Evolutionary conservation across 2,888 invertebrate species (phyloP).

Genomic region (Leuctra nigra): DNA sequence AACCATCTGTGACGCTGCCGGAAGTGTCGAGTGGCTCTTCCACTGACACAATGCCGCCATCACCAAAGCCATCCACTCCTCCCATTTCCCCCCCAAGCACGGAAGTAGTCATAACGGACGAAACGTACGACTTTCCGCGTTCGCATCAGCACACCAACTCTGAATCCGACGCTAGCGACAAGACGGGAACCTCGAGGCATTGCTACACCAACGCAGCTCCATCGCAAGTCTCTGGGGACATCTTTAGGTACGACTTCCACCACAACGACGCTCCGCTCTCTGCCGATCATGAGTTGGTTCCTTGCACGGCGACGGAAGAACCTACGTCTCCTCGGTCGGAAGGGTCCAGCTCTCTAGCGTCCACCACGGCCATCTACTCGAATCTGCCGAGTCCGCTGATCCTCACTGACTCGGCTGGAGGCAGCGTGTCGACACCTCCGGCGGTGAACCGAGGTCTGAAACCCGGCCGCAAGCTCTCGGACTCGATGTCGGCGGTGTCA

Average conservation of each 20-base stretch:
- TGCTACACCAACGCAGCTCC: slow-evolving; percentile 58
- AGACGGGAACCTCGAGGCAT: slow-evolving; percentile 40
- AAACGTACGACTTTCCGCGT: slow-evolving; percentile 58
- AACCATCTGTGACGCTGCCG: slow-evolving; percentile 1
- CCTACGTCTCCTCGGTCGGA: slow-evolving; percentile 47
- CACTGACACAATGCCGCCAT: slow-evolving; percentile 7
- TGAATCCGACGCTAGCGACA: slow-evolving; percentile 28
- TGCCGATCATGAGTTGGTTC: slow-evolving; percentile 26
- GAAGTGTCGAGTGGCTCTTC: slow-evolving; percentile 38
- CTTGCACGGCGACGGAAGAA: slow-evolving; percentile 37
- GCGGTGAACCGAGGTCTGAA: slow-evolving; percentile 76
- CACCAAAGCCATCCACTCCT: not conserved
- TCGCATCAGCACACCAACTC: slow-evolving; percentile 36
- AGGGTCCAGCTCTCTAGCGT: slow-evolving; percentile 35
- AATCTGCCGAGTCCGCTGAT: slow-evolving; percentile 50
- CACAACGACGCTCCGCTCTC: slow-evolving; percentile 34
- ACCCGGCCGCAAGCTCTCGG: slow-evolving; percentile 54
- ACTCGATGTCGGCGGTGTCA: slow-evolving; percentile 40
- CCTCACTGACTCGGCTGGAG: slow-evolving; percentile 3
- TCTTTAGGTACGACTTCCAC: slow-evolving; percentile 52
- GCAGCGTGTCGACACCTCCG: slow-evolving; percentile 45
- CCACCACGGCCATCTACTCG: slow-evolving; percentile 48
- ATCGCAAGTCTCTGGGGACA: slow-evolving; percentile 38
- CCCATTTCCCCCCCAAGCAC: slow-evolving; percentile 18
- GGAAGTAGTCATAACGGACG: slow-evolving; percentile 33